Conservation (phyloP, 2,797 vertebrate species). For the Chanos chanos region DNA sequence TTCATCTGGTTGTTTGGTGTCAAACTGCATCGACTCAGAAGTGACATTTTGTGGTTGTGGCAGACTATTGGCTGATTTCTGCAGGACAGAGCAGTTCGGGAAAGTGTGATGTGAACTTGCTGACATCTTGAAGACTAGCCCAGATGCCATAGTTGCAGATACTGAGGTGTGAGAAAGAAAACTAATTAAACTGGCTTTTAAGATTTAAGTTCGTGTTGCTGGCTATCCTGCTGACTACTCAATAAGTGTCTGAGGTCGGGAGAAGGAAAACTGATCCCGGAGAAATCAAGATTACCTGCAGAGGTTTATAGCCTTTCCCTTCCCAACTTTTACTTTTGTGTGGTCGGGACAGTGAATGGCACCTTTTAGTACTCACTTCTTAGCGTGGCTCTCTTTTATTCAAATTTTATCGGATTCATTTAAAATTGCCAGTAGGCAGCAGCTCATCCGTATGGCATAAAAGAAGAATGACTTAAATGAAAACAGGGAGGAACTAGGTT, state of each 20-base stretch:
- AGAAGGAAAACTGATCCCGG: constrained; percentile 28
- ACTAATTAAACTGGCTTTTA: constrained; percentile 36
- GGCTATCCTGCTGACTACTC: constrained; percentile 40
- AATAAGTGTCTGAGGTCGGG: constrained; percentile 14
- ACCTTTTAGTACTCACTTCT: constrained; percentile 13
- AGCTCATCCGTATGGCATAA: neutral
- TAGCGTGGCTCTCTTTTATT: neutral
- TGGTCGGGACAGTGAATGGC: constrained; percentile 1
- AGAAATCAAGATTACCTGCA: constrained; percentile 36
- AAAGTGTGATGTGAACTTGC: too few species aligned
- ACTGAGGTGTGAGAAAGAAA: too few species aligned
- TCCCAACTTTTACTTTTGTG: too few species aligned
- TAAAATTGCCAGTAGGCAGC: neutral
- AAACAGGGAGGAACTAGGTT: too few species aligned
- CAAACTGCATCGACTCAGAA: too few species aligned
- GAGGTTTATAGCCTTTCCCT: constrained; percentile 24
- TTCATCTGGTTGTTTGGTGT: too few species aligned
- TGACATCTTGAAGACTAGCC: too few species aligned
- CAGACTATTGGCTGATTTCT: too few species aligned
- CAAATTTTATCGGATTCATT: neutral
- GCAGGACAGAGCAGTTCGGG: too few species aligned
- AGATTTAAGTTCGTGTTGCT: constrained; percentile 13
- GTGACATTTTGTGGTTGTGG: too few species aligned
- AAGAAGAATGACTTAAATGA: too few species aligned
- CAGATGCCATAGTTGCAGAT: too few species aligned